Evolutionary conservation across 2,113 vertebrate species (phyloP).

Genomic region (Dipodomys ordii): DNA sequence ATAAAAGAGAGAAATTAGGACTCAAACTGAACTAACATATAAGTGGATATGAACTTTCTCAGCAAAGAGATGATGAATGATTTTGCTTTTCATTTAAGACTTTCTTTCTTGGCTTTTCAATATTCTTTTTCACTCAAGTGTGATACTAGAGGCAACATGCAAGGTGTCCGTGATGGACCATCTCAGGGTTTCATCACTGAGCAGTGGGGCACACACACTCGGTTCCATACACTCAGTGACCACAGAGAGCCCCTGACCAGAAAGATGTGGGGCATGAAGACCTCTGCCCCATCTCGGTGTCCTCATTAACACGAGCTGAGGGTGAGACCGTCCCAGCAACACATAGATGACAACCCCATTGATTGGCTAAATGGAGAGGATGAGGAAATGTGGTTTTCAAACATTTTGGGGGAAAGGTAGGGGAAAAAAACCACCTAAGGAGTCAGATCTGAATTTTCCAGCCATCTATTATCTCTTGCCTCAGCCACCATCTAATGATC

Average conservation of each 20-base stretch:
- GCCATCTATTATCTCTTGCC: background rate
- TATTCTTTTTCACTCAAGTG: background rate
- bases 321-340: background rate
- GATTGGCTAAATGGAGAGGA: background rate
- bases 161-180: background rate
- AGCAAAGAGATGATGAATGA: too few species aligned
- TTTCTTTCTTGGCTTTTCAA: background rate
- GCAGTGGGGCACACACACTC: background rate
- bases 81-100: too few species aligned
- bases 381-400: background rate
- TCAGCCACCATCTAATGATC: background rate
- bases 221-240: background rate
- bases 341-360: background rate
- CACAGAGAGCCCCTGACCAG: accelerated
- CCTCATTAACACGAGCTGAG: background rate
- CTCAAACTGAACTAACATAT: too few species aligned
- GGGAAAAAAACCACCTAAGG: background rate
- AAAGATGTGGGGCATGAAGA: background rate
- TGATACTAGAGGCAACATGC: background rate
- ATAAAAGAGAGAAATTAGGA: too few species aligned
- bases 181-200: background rate
- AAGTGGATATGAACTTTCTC: too few species aligned
- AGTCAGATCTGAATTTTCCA: background rate
- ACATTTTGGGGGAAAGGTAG: background rate
- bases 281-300: background rate